Percentiles rank a stretch among this genome's conserved stretches.
These are phyloP conservation scores for Meteorus colon DNA, from an alignment of 2,888 invertebrate species.

Conservation along the genomic window DNA sequence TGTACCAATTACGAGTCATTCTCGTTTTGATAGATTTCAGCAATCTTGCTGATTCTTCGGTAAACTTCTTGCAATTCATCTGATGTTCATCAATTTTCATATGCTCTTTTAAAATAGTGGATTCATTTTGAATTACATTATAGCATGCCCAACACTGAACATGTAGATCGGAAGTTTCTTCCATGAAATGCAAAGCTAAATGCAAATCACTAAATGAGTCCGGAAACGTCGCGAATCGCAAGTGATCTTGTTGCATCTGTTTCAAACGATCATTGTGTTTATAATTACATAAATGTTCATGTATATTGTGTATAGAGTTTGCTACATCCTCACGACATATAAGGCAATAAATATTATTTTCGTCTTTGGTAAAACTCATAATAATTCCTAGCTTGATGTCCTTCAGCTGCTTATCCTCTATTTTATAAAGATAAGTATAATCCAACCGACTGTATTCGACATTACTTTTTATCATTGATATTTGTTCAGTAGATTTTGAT, in stretches of 20 bases:
- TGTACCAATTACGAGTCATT: conserved; percentile 46
- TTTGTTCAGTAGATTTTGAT: background rate
- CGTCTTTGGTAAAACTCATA: conserved; percentile 27
- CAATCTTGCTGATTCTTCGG: background rate
- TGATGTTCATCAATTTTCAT: conserved; percentile 26
- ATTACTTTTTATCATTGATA: background rate
- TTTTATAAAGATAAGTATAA: conserved; percentile 40
- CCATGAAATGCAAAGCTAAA: conserved; percentile 55
- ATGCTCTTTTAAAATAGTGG: conserved; percentile 36
- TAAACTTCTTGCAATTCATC: background rate
- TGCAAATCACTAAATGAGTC: conserved; percentile 57
- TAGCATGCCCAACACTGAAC: conserved; percentile 56
- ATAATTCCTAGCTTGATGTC: conserved; percentile 30
- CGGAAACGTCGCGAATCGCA: conserved; percentile 41
- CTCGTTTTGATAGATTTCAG: conserved; percentile 17
- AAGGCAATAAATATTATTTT: conserved; percentile 53
- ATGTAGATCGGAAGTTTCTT: conserved; percentile 48
- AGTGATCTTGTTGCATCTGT: conserved; percentile 49
- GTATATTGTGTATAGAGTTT: conserved; percentile 49
- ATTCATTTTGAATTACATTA: conserved; percentile 46
- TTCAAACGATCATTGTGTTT: conserved; percentile 55
- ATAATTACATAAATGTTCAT: conserved; percentile 57
- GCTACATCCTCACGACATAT: conserved; percentile 54
- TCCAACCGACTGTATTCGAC: background rate
- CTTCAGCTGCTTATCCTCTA: conserved; percentile 28